phyloP scores from a whole-genome alignment of 2,888 invertebrate species.

The Xestia ashworthii region DNA sequence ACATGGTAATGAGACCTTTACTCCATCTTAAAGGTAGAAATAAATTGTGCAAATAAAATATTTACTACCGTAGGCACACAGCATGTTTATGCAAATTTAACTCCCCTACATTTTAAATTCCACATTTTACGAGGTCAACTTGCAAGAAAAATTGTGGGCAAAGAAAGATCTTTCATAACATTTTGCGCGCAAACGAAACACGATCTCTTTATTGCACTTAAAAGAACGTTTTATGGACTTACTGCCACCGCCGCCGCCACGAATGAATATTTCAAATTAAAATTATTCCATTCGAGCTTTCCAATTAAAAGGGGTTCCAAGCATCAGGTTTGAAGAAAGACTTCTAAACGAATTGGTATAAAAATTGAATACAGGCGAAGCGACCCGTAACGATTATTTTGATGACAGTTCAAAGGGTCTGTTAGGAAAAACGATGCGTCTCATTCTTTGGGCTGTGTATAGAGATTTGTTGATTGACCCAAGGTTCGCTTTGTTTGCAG shows the following conservation, averaged over 20 bases:
- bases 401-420: conserved; percentile 67
- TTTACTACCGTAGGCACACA: conserved; percentile 42
- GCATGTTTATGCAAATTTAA: conserved; percentile 52
- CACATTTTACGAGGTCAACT: conserved; percentile 58
- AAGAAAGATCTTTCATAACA: conserved; percentile 52
- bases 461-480: conserved; percentile 54
- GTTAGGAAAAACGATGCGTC: conserved; percentile 58
- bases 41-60: conserved; percentile 51
- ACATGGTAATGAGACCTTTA: conserved; percentile 39
- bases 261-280: conserved; percentile 66
- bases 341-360: conserved; percentile 63
- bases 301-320: conserved; percentile 68
- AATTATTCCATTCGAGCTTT: conserved; percentile 65
- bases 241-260: conserved; percentile 28
- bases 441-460: conserved; percentile 56
- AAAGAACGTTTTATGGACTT: conserved; percentile 56
- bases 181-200: conserved; percentile 52
- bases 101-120: conserved; percentile 56
- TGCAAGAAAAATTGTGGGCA: conserved; percentile 55
- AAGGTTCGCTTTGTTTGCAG: conserved; percentile 45
- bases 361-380: conserved; percentile 67
- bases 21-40: conserved; percentile 34
- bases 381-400: conserved; percentile 69
- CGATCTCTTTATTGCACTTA: conserved; percentile 59
- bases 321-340: conserved; percentile 54